Base-by-base conservation (phyloP, 1,140 invertebrate species). In the Drosophila kohkoa region DNA sequence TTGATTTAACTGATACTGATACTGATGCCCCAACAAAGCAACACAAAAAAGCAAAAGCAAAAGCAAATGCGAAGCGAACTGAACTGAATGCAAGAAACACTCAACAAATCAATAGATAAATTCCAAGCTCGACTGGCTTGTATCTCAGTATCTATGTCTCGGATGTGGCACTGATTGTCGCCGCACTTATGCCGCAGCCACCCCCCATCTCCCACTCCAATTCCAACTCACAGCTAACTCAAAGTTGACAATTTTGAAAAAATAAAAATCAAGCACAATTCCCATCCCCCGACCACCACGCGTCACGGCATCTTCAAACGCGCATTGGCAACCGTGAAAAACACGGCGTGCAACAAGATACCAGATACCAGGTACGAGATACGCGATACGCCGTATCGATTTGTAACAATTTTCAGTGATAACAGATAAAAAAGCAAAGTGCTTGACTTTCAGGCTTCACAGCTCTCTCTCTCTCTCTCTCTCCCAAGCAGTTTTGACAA, bases 1-100 rank as follows among this genome's bases (percentile, higher is more conserved):
- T 89, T 89, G 85, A 89, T 89, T 89, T 89, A 89, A 89, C 85
- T 85, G 85, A 89, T 89, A 88, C 75, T 79, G 67, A 68, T 43
- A 62, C 68, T 20, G 54, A 41, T 32, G 8, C 28, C 15, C 25
- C 55, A 69, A 70, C 51, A 62, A 55, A 69, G 41, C 13, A 65
- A 62, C 30, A 32, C 1, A 32, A 32, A 20, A 6, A 30, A 30
- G 30, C 30, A 30, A 30, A 32, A 32, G 30, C 30, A 32, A 32
- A 32, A 32, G 30, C 30, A 32, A 32, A 32, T 6, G 30, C 30
- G 30, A 32, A 1, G 5, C 20, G 3, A 25, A 4, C 3, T 3
- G 20, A 25, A 49, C 43, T 32, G 15, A 60, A 55, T 38, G 6
- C 7, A 43, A 55, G 62, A 59, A 65, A 72, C 76, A 68, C 72